phyloP scores from a whole-genome alignment of 2,113 vertebrate species.

The Aphyosemion australe region DNA sequence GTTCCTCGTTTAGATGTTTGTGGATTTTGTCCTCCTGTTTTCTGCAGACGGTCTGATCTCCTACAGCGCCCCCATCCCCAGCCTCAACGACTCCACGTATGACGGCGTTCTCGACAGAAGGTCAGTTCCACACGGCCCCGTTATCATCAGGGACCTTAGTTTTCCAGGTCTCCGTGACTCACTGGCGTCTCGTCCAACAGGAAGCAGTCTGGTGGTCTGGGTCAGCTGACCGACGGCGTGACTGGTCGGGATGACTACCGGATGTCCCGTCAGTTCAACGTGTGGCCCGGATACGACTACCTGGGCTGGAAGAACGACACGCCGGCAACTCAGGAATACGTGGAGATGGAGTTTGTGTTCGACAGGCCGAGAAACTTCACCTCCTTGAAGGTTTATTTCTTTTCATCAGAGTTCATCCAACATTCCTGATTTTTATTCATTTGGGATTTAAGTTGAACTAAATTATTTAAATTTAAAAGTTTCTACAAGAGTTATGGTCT shows the following conservation, averaged over 20 bases:
- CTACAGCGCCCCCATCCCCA: constrained; percentile 84
- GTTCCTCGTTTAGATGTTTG: too few species aligned
- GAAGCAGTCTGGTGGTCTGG: constrained; percentile 79
- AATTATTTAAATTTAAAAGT: too few species aligned
- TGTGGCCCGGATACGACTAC: constrained; percentile 86
- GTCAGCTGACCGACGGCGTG: constrained; percentile 85
- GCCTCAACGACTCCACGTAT: constrained; percentile 90
- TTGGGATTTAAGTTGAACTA: too few species aligned
- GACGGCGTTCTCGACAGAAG: constrained; percentile 85
- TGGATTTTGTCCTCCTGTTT: background rate
- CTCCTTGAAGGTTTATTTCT: constrained; percentile 81
- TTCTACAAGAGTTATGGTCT: too few species aligned
- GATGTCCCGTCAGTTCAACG: constrained; percentile 75
- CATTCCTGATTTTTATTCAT: too few species aligned
- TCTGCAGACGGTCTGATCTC: constrained; percentile 86
- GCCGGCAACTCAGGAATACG: constrained; percentile 61
- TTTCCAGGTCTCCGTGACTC: background rate
- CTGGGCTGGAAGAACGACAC: constrained; percentile 87
- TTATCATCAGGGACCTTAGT: background rate
- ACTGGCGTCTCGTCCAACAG: constrained; percentile 66
- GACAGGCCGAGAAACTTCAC: constrained; percentile 84
- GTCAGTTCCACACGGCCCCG: constrained; percentile 40
- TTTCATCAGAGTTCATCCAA: background rate
- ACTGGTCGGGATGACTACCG: constrained; percentile 82
- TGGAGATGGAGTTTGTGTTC: constrained; percentile 86